Evolutionary conservation across 2,888 invertebrate genomes (phyloP).

Genomic region (Dromius quadrimaculatus): DNA sequence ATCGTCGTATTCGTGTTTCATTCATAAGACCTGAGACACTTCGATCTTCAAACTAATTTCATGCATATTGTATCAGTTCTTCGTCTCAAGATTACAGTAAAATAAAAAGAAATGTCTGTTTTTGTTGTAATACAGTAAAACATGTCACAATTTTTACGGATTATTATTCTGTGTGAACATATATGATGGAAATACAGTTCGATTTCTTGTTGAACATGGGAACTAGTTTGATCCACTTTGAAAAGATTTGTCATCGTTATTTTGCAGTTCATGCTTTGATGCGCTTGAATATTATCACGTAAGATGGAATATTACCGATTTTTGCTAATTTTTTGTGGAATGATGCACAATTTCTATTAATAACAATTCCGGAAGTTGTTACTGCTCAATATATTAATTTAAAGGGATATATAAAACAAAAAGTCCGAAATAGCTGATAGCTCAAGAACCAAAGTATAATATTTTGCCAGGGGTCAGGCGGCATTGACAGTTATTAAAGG

Average conservation of each 20-base stretch:
- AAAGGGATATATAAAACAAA: too few species aligned
- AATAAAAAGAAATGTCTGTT: not conserved
- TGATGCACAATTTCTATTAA: too few species aligned
- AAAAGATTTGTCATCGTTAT: not conserved
- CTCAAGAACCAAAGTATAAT: too few species aligned
- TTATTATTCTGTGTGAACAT: not conserved
- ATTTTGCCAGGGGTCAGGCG: too few species aligned
- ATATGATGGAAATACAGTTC: not conserved
- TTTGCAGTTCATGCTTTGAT: not conserved
- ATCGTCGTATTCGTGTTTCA: constrained; percentile 3
- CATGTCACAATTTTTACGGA: not conserved
- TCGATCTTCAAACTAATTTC: constrained; percentile 4
- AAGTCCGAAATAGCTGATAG: too few species aligned
- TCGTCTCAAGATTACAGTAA: not conserved
- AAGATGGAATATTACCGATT: too few species aligned
- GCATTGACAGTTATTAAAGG: too few species aligned
- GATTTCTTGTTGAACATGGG: not conserved
- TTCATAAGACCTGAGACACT: constrained; percentile 14
- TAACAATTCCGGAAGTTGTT: too few species aligned
- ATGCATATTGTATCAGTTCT: constrained; percentile 17
- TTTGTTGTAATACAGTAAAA: not conserved
- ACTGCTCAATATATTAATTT: too few species aligned
- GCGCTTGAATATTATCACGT: too few species aligned
- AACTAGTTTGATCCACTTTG: not conserved
- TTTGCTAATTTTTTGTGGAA: too few species aligned